Evolutionary conservation across 2,113 vertebrate species (phyloP).

Genomic region (Mellivora capensis): DNA sequence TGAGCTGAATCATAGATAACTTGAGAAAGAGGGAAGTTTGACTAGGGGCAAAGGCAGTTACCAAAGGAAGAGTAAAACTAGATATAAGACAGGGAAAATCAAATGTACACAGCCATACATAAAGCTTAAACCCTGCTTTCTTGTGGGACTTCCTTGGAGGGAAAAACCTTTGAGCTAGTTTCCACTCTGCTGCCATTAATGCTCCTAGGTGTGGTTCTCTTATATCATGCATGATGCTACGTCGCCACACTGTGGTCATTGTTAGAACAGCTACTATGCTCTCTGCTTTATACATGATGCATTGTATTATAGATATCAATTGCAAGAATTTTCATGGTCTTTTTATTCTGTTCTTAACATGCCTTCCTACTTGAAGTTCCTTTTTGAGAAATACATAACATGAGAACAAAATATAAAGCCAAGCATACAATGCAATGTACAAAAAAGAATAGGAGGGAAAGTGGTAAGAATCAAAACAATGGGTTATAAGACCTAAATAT

Average conservation of each 20-base stretch:
- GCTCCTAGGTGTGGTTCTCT: fast-evolving
- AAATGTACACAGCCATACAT: neutral
- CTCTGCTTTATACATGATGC: neutral
- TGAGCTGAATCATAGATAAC: neutral
- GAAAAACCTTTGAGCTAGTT: neutral
- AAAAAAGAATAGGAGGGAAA: neutral
- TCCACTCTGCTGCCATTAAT: neutral
- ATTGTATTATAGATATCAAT: neutral
- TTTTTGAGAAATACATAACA: neutral
- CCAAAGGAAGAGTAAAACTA: neutral
- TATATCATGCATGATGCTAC: neutral
- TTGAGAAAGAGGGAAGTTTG: neutral
- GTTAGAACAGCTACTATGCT: neutral
- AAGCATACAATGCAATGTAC: neutral
- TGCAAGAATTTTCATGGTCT: neutral
- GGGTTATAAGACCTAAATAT: neutral
- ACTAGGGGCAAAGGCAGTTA: neutral
- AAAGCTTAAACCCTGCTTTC: neutral
- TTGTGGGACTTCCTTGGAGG: neutral
- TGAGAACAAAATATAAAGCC: neutral
- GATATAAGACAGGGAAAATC: neutral
- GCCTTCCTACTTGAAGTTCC: neutral
- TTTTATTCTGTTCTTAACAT: neutral
- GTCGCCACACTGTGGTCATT: constrained; percentile 31
- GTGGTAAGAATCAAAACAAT: neutral